phyloP scores from a whole-genome alignment of 2,888 invertebrate species.

The Lepidocyrtoides sp. region DNA sequence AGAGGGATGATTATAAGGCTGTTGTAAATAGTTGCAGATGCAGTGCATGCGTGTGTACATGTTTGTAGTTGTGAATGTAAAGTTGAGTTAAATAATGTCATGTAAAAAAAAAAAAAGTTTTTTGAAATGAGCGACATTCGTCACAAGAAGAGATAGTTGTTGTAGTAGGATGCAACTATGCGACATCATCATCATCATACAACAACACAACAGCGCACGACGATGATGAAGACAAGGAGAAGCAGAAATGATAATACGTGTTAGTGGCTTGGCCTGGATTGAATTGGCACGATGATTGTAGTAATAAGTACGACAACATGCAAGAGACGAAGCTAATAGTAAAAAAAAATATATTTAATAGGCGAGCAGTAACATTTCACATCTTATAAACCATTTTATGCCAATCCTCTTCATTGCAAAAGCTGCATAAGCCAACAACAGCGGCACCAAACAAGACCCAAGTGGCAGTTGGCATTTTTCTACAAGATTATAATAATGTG shows the following conservation, averaged over 20 bases:
- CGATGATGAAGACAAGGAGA: conserved; percentile 28
- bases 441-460: conserved; percentile 13
- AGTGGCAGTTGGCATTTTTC: conserved; percentile 46
- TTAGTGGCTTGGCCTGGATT: conserved; percentile 76
- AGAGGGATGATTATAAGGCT: conserved; percentile 34
- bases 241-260: conserved; percentile 55
- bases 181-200: too few relatives aligned
- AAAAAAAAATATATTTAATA: neutral
- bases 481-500: neutral
- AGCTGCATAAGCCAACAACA: conserved; percentile 9
- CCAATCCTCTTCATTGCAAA: neutral
- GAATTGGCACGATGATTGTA: conserved; percentile 70
- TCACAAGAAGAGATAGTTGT: neutral
- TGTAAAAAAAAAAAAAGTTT: neutral
- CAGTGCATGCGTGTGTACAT: neutral
- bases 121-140: conserved; percentile 33
- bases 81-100: conserved; percentile 13
- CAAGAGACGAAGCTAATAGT: conserved; percentile 18
- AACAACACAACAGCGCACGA: too few relatives aligned
- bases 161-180: neutral
- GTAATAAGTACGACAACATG: neutral
- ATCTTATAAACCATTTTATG: conserved; percentile 32
- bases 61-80: neutral
- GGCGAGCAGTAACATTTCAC: neutral
- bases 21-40: too few relatives aligned